These are phyloP conservation scores for Brachionus manjavacas DNA, from an alignment of 1,140 invertebrate genomes.

Conservation along the genomic window DNA sequence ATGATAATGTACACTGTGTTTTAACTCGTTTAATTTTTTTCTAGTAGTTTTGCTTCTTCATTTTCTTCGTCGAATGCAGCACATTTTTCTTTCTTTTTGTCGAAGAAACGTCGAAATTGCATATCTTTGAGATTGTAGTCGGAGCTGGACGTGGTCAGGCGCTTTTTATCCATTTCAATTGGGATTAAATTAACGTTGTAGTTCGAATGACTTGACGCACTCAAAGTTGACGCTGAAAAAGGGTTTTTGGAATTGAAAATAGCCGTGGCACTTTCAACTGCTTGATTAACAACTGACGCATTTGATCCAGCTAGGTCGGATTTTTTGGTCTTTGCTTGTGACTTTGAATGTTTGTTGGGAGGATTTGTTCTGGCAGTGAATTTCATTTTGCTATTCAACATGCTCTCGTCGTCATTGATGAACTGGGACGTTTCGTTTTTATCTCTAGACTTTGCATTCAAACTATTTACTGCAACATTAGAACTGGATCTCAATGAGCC, in stretches of 20 bases:
- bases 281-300: conserved; percentile 10
- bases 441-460: not conserved
- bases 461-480: not conserved
- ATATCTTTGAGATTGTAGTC: conserved; percentile 7
- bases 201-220: not conserved
- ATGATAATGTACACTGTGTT: not conserved
- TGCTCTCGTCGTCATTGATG: not conserved
- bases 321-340: not conserved
- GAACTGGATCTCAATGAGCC: not conserved
- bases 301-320: conserved; percentile 27
- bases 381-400: not conserved
- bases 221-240: not conserved
- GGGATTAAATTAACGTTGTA: conserved; percentile 39
- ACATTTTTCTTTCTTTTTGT: conserved; percentile 1
- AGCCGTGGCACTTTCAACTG: conserved; percentile 17
- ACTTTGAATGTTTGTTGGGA: not conserved
- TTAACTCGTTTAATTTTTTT: not conserved
- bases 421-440: not conserved
- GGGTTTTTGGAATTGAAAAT: conserved; percentile 13
- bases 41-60: not conserved
- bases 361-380: not conserved
- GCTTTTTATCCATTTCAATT: not conserved
- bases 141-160: not conserved
- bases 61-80: not conserved
- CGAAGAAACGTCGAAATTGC: not conserved